Evolutionary conservation across 2,113 vertebrate genomes (phyloP), one percentile per base, ranked within the genome.

Genomic region (Peromyscus maniculatus): DNA sequence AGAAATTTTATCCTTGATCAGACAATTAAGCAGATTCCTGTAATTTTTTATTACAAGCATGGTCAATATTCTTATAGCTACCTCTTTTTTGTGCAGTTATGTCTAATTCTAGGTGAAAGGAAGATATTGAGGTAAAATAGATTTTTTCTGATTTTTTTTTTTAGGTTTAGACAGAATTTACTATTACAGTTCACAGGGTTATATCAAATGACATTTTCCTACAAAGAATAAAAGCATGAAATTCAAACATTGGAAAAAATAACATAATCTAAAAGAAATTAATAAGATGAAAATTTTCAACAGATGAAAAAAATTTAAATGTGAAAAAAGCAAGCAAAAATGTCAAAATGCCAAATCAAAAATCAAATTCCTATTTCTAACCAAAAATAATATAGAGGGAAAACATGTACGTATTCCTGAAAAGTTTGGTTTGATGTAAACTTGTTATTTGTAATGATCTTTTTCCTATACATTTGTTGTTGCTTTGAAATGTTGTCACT

Each of bases 261-360:
- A 92, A 21, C 24, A 83, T 33, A 59, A 72, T 5, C 24, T 52
- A 84, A 88, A 82, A 89, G 12, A 88, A 84, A 96, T 90, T 86
- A 80, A 21, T 91, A 67, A 39, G 10, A 59, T 28, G 31, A 7
- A 72, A 90, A 87, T 92, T 57, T 6, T 15, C 28, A 39, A 43
- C 3, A 64, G 26, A 39, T 66, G 26, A 64, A 64, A 66, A 83
- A 36, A 28, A 2, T 19, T 46, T 33, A 46, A 49, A 67, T 87
- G 57, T 67, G 9, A 49, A 67, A n/a, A 90, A 87, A 95, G 0
- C 12, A 95, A 97, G 82, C 24, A 43, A 75, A 93, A 93, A 9
- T 36, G 24, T 43, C 69, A 17, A 75, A 87, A 89, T 79, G 10
- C 19, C 19, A 74, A 84, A 69, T n/a, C 8, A 88, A 91, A 83